A percentile compares a stretch with the other conserved stretches of the same genome.
Evolutionary conservation across 2,888 invertebrate species (phyloP).

Genomic region (Nephrotoma guestfalica): DNA sequence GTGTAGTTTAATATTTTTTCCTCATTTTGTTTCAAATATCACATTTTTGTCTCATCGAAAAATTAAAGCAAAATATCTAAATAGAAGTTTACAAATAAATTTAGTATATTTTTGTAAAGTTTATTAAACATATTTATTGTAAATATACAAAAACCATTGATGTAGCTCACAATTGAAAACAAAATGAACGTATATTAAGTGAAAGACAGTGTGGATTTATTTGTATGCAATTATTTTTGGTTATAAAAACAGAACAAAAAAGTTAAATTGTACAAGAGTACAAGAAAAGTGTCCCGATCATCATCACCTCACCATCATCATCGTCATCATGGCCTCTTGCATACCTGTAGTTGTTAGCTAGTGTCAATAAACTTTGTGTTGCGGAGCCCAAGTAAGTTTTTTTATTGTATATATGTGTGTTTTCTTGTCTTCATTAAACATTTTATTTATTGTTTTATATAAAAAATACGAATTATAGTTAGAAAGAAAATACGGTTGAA

Average conservation of each 20-base stretch:
- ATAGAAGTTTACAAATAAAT: not conserved
- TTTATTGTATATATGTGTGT: not conserved
- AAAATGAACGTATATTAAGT: not conserved
- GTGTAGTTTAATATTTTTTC: constrained; percentile 2
- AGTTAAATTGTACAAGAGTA: not conserved
- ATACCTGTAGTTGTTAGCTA: constrained; percentile 7
- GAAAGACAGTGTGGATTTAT: not conserved
- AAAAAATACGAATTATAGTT: not conserved
- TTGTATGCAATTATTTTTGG: not conserved
- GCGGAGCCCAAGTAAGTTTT: constrained; percentile 6
- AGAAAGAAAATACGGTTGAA: not conserved
- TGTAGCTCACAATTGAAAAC: not conserved
- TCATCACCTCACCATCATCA: not conserved
- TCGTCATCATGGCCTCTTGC: constrained; percentile 3
- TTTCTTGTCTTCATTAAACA: not conserved
- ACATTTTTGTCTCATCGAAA: constrained; percentile 2
- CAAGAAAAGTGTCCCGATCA: not conserved
- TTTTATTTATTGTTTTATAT: not conserved
- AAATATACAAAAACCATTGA: not conserved
- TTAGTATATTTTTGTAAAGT: not conserved
- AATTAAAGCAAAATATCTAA: not conserved
- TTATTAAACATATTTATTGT: not conserved
- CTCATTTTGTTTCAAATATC: constrained; percentile 2
- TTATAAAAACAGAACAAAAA: not conserved
- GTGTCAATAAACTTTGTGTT: constrained; percentile 7